Evolutionary conservation across 2,113 vertebrate genomes (phyloP), one percentile per base, ranked within the genome.

Genomic region (Turnix velox): DNA sequence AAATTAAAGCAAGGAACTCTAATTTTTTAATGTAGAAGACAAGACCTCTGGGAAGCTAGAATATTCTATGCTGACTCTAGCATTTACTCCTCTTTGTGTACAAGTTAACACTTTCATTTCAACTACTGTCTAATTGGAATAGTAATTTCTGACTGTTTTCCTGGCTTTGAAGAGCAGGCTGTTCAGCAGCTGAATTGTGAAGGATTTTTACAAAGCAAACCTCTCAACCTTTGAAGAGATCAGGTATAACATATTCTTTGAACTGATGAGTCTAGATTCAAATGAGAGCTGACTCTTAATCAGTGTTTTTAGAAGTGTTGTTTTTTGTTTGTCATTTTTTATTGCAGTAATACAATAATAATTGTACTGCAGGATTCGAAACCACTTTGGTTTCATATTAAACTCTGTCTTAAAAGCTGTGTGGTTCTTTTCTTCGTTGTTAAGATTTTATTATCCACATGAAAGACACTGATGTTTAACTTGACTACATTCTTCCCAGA

Each of bases 281-380:
- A 55, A 84, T 0, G 2, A 77, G 6, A 82, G 6, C 12, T 57
- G n/a, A 42, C 31, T n/a, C 30, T 76, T 30, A 48, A 67, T 35
- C 3, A 61, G 4, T 39, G 22, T 4, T 77, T 69, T 61, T 63
- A 46, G 43, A 87, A 87, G 9, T 39, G 9, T 7, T 59, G 57
- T 79, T 49, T 24, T 6, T 3, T 23, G 3, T 9, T 3, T 27
- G 4, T 7, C n/a, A n/a, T n/a, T n/a, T n/a, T n/a, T n/a, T n/a
- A n/a, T n/a, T n/a, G n/a, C n/a, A n/a, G n/a, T n/a, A n/a, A n/a
- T n/a, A n/a, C n/a, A 31, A 2, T 28, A 48, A 4, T 15, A 54
- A 73, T 11, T 25, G 17, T 57, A 40, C 14, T 61, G 81, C 54
- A 86, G 31, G 35, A 9, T 73, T 61, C 30, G 59, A 48, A 57